These are phyloP conservation scores for Cherax quadricarinatus DNA, from an alignment of 1,140 invertebrate genomes.

Conservation along the genomic window DNA sequence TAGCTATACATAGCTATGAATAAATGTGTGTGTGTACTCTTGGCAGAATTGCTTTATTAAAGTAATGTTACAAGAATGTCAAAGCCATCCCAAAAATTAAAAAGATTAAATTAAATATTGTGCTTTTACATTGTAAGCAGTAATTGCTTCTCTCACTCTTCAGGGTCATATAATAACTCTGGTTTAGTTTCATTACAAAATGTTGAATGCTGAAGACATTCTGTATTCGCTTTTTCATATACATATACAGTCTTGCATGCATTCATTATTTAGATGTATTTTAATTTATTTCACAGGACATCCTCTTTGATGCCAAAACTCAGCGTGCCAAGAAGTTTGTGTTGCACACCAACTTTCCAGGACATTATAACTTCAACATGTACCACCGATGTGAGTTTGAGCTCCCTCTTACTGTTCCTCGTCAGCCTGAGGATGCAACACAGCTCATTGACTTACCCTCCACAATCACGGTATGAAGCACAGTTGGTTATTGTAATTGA, in stretches of 20 bases:
- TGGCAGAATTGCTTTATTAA: no score
- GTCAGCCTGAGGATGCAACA: conserved; percentile 76
- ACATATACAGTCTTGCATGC: neutral
- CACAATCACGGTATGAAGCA: conserved; percentile 80
- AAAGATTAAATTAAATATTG: no score
- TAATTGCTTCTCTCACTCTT: no score
- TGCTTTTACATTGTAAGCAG: no score
- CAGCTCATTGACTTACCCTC: conserved; percentile 81
- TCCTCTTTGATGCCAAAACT: conserved; percentile 96
- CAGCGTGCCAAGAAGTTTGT: conserved; percentile 98
- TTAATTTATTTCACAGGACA: conserved; percentile 82
- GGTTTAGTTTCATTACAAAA: no score
- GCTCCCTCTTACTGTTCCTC: conserved; percentile 81
- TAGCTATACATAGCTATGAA: no score
- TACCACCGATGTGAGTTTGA: conserved; percentile 93
- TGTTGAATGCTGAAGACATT: no score
- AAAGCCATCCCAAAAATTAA: no score
- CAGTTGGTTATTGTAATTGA: neutral
- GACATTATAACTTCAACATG: conserved; percentile 99
- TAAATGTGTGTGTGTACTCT: no score
- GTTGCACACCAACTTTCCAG: conserved; percentile 98
- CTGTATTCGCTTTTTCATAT: no score
- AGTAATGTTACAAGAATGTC: no score
- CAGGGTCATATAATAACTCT: no score
- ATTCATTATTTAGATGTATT: neutral